Percentiles rank a stretch among this genome's conserved stretches.
Evolutionary conservation across 2,113 vertebrate species (phyloP).

Genomic region (Gavialis gangeticus): DNA sequence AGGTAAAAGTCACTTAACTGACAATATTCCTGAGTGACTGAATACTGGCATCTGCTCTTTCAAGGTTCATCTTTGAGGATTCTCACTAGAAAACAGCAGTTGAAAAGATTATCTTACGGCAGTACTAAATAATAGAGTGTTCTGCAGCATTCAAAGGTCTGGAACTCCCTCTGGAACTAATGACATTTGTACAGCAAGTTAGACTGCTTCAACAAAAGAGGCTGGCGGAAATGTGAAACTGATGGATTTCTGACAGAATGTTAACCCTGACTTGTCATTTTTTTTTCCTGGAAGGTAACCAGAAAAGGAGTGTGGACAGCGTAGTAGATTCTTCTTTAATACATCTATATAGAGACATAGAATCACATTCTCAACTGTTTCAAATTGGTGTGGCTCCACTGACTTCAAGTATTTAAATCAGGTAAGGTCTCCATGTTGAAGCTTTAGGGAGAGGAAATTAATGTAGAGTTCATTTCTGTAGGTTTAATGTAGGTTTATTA

Average conservation of each 20-base stretch:
- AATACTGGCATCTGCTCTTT: slow-evolving; percentile 65
- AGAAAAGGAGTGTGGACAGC: background rate
- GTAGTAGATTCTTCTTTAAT: background rate
- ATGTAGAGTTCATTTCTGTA: background rate
- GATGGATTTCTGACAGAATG: slow-evolving; percentile 37
- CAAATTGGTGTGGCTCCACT: background rate
- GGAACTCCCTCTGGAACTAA: slow-evolving; percentile 64
- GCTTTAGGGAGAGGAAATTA: slow-evolving; percentile 6
- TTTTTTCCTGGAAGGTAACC: slow-evolving; percentile 34
- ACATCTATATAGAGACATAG: background rate
- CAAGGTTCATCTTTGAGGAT: slow-evolving; percentile 60
- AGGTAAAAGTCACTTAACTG: slow-evolving; percentile 68
- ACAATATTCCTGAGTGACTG: slow-evolving; percentile 50
- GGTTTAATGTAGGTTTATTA: background rate
- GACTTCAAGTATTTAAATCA: background rate
- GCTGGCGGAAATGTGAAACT: background rate
- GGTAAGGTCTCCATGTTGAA: background rate
- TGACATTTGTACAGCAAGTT: slow-evolving; percentile 77
- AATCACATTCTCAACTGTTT: background rate
- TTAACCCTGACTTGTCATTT: slow-evolving; percentile 47
- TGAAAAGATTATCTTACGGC: slow-evolving; percentile 77
- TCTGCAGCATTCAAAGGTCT: slow-evolving; percentile 67
- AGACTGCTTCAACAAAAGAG: slow-evolving; percentile 49
- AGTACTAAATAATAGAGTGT: slow-evolving; percentile 74
- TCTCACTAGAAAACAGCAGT: slow-evolving; percentile 70